Evolutionary conservation across 2,888 invertebrate species (phyloP), one percentile per base, ranked within the genome.

Genomic region (Parnassius mnemosyne): DNA sequence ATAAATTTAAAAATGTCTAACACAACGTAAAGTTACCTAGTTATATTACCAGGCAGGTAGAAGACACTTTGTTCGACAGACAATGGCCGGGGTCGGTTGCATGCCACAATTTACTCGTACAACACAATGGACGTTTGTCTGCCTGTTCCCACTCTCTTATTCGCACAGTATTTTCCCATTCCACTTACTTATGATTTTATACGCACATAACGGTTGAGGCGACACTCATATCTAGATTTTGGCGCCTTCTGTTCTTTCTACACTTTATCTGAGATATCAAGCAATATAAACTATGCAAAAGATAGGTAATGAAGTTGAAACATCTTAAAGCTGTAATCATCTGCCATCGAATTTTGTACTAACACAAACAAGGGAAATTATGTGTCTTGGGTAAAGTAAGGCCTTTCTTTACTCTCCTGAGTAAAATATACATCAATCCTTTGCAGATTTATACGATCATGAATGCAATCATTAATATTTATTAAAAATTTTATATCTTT

Each of bases 101-200:
- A 79, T 81, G 78, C 75, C 78, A 76, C 78, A 72, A 73, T 76
- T 75, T 73, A 77, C 71, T 70, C 71, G 78, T 73, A 87, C 88
- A 87, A 88, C 74, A 87, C 88, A 87, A 88, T 86, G 75, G 80
- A 70, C 80, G 77, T 81, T 84, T 82, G 79, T 80, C 81, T 84
- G 68, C 65, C 66, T 66, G 77, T 87, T 87, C 88, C 82, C 87
- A 87, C 85, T 83, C 78, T 76, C 76, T 71, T 69, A 81, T 85
- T 86, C 84, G 81, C 84, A 84, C 83, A 85, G 80, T 73, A 80
- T 81, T 87, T 87, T 87, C 85, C 80, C 85, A 84, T 81, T 82
- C 78, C 73, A 76, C 75, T 78, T 71, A 63, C 68, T 68, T 67
- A 71, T 71, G 73, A 62, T 79, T 80, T 80, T 78, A 68, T 74